These are phyloP conservation scores for Tiliqua scincoides DNA, from an alignment of 2,113 vertebrate species.

Conservation along the genomic window DNA sequence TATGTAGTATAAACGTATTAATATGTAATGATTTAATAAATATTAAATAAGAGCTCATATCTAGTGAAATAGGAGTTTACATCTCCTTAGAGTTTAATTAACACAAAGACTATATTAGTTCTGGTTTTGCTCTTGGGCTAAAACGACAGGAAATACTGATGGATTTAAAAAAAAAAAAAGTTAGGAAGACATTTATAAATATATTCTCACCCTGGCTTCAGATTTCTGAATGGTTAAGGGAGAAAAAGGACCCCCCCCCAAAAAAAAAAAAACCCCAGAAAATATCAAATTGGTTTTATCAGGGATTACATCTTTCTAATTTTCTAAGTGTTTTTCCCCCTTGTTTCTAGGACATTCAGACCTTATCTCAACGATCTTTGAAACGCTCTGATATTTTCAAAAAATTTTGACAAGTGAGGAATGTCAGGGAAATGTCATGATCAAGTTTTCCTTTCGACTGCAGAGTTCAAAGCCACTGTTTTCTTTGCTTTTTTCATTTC, in stretches of 20 bases:
- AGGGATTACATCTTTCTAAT: neutral
- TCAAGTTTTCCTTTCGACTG: neutral
- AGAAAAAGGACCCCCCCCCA: neutral
- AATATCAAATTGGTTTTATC: neutral
- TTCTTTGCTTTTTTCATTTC: neutral
- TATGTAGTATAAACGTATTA: conserved; percentile 59
- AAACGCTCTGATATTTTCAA: neutral
- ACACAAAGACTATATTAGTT: conserved; percentile 46
- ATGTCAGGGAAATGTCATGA: neutral
- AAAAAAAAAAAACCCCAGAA: too few species aligned
- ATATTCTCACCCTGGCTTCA: neutral
- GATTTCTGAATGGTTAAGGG: neutral
- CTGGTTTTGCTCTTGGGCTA: conserved; percentile 30
- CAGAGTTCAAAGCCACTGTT: neutral
- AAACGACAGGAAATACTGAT: neutral
- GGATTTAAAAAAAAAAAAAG: neutral
- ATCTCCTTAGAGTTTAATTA: conserved; percentile 60
- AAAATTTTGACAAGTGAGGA: conserved; percentile 3
- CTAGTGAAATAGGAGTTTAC: conserved; percentile 29
- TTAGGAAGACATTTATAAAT: neutral
- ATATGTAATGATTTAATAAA: conserved; percentile 65
- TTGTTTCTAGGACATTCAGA: neutral
- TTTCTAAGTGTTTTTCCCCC: neutral
- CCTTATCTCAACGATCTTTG: neutral
- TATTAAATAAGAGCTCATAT: conserved; percentile 62